A percentile compares a stretch with the other conserved stretches of the same genome.
Conservation (phyloP, 2,888 invertebrate species). For the Kuschelorhynchus macadamiae region DNA sequence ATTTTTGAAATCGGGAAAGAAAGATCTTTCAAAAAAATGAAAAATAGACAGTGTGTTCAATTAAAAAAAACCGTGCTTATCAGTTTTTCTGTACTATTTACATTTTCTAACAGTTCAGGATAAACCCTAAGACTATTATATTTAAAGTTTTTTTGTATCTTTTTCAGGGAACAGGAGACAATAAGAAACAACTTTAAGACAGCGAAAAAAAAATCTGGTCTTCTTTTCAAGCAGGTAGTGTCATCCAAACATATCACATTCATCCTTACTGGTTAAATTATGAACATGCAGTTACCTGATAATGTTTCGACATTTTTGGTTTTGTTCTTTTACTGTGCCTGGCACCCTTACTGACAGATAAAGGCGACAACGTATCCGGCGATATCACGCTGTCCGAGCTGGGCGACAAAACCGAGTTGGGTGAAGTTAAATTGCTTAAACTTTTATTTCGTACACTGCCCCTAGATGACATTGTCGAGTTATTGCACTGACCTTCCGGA, state of each 20-base stretch:
- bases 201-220: background rate
- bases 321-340: slow-evolving; percentile 67
- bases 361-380: slow-evolving; percentile 67
- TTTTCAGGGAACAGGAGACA: too few relatives aligned
- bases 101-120: too few relatives aligned
- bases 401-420: slow-evolving; percentile 66
- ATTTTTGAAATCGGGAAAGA: too few relatives aligned
- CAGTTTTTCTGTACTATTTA: too few relatives aligned
- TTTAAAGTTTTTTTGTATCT: too few relatives aligned
- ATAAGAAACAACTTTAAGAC: slow-evolving; percentile 56
- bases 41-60: too few relatives aligned
- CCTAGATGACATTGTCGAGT: slow-evolving; percentile 77
- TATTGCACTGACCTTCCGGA: slow-evolving; percentile 77
- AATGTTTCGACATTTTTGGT: slow-evolving; percentile 80
- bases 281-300: slow-evolving; percentile 81
- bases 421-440: slow-evolving; percentile 56
- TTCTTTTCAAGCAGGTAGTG: slow-evolving; percentile 64
- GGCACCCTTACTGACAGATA: slow-evolving; percentile 72
- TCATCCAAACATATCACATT: too few relatives aligned
- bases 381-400: slow-evolving; percentile 69
- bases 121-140: too few relatives aligned
- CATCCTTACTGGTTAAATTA: too few relatives aligned
- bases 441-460: slow-evolving; percentile 70
- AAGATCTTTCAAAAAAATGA: too few relatives aligned
- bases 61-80: too few relatives aligned